Evolutionary conservation across 2,888 invertebrate genomes (phyloP).

Genomic region (Buathra laborator): DNA sequence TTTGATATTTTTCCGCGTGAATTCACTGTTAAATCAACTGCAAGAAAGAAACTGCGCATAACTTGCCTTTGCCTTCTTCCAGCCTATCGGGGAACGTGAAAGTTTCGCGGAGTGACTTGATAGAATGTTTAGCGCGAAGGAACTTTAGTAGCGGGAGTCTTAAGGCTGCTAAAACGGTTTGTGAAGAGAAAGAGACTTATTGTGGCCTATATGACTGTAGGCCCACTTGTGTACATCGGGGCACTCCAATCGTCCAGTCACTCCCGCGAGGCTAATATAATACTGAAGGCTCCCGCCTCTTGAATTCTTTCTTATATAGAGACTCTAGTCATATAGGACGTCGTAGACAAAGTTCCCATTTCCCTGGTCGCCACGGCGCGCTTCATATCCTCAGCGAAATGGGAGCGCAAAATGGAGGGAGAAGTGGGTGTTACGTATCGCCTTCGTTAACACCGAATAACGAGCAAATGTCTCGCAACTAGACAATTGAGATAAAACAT

Average conservation of each 20-base stretch:
- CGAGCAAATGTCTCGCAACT: conserved; percentile 15
- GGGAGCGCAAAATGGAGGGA: conserved; percentile 13
- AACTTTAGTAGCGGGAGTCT: not conserved
- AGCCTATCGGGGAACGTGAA: conserved; percentile 34
- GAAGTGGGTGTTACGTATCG: conserved; percentile 48
- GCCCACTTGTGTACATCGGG: not conserved
- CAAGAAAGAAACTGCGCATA: conserved; percentile 35
- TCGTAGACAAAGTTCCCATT: conserved; percentile 30
- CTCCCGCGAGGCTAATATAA: conserved; percentile 25
- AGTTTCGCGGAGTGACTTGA: conserved; percentile 28
- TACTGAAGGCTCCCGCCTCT: conserved; percentile 35
- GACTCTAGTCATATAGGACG: not conserved
- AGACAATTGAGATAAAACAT: conserved; percentile 5
- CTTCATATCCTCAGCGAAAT: conserved; percentile 40
- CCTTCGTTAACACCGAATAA: conserved; percentile 55
- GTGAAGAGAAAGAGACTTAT: not conserved
- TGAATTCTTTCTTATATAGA: conserved; percentile 39
- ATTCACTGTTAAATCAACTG: not conserved
- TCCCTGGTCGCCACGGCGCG: conserved; percentile 26
- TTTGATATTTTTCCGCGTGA: too few relatives aligned
- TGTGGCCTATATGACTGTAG: not conserved
- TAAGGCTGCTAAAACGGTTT: not conserved
- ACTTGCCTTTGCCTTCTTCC: conserved; percentile 14
- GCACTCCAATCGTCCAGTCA: conserved; percentile 12
- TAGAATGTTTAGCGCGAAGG: conserved; percentile 27